These are phyloP conservation scores for Syngnathus typhle DNA, from an alignment of 2,113 vertebrate genomes.

Conservation along the genomic window DNA sequence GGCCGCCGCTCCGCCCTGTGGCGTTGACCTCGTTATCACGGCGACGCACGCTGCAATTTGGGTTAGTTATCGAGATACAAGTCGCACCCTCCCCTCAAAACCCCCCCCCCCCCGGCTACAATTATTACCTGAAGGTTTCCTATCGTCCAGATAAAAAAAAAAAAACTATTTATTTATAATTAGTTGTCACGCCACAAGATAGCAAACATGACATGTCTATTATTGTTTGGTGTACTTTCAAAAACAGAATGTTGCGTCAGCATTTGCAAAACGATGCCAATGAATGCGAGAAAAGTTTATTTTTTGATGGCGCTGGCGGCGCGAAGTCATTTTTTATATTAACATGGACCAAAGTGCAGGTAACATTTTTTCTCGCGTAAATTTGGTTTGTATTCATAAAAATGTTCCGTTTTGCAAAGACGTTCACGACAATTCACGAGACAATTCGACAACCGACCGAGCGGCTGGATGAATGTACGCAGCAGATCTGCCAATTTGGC, in stretches of 20 bases:
- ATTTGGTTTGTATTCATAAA: no score
- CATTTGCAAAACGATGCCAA: no score
- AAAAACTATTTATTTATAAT: not conserved
- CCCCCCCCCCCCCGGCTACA: slow-evolving; percentile 13
- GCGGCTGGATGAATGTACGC: not conserved
- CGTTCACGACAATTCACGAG: no score
- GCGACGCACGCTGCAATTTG: slow-evolving; percentile 61
- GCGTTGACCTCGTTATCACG: slow-evolving; percentile 66
- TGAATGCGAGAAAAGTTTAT: no score
- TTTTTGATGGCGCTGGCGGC: no score
- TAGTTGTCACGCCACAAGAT: not conserved
- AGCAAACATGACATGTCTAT: slow-evolving; percentile 4
- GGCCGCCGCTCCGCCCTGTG: slow-evolving; percentile 55
- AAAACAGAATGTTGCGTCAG: not conserved
- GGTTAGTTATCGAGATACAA: slow-evolving; percentile 52
- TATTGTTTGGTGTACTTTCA: not conserved
- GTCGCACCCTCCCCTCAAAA: not conserved
- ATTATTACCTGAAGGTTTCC: slow-evolving; percentile 18
- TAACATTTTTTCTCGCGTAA: no score
- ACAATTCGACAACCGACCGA: no score
- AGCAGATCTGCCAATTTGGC: not conserved
- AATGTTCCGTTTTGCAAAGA: no score
- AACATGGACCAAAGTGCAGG: no score
- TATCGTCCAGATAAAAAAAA: not conserved
- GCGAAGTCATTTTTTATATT: no score